Conservation (phyloP, 2,888 invertebrate species). For the Agelastica alni region DNA sequence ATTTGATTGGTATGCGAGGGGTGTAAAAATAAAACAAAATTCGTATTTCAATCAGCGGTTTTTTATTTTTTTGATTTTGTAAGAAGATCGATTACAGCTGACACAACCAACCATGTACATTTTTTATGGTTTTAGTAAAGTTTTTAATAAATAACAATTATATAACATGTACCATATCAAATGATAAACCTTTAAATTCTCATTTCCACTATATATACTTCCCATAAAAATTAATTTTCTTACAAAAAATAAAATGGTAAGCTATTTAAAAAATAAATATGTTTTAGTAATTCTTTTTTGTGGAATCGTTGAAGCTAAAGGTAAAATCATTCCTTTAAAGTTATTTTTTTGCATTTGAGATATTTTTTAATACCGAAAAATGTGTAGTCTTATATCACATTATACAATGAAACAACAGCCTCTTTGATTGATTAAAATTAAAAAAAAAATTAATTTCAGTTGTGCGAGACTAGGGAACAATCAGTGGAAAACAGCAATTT, state of each 20-base stretch:
- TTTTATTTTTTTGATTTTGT: constrained; percentile 44
- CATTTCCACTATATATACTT: not conserved
- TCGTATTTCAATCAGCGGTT: constrained; percentile 36
- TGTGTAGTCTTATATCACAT: constrained; percentile 58
- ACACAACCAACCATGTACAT: constrained; percentile 53
- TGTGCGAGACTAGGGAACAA: constrained; percentile 16
- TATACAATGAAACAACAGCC: constrained; percentile 57
- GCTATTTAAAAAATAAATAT: too few species aligned
- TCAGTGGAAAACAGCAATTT: not conserved
- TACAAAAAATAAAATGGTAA: too few species aligned
- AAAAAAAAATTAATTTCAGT: constrained; percentile 8
- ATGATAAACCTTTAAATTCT: not conserved
- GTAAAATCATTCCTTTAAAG: not conserved
- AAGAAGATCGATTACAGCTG: constrained; percentile 47
- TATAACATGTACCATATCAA: constrained; percentile 49
- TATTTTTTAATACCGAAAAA: constrained; percentile 54
- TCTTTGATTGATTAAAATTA: constrained; percentile 38
- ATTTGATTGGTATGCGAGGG: too few species aligned
- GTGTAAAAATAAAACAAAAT: constrained; percentile 16
- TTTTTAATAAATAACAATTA: constrained; percentile 37
- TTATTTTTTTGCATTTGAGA: constrained; percentile 8
- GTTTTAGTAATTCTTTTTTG: too few species aligned
- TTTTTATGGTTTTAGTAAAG: constrained; percentile 47
- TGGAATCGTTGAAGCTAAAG: not conserved
- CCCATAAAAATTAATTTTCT: too few species aligned